Evolutionary conservation across 2,888 invertebrate species (phyloP), one percentile per base, ranked within the genome.

Genomic region (Drosophila crucigera): DNA sequence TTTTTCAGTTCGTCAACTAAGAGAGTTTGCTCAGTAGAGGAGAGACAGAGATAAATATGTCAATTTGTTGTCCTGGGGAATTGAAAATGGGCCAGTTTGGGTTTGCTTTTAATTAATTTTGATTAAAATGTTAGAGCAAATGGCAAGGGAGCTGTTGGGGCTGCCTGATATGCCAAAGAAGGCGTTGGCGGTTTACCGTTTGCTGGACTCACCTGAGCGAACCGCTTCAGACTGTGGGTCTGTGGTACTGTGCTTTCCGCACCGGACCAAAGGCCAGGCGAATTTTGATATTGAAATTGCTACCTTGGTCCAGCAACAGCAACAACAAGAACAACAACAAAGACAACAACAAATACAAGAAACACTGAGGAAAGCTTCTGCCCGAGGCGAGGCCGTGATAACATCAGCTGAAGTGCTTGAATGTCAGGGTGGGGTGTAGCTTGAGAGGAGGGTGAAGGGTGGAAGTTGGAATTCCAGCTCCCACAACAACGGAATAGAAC

Each of bases 131-230:
- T 85, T 84, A 54, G 43, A 68, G 4, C 11, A 69, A 80, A 35
- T 11, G 55, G 65, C 68, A 60, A 75, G 71, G 70, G 72, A 77
- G 68, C 71, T 65, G 53, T 52, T 31, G 56, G 55, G 47, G n/a
- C 55, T 78, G 79, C 72, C 78, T 75, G 85, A 89, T 82, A 89
- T 80, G 76, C 88, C 77, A 58, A 78, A 84, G 80, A 85, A 89
- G 90, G 85, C 90, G 85, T 90, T 82, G 85, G 85, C 85, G 90
- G 77, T 87, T 87, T 85, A 90, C 85, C 90, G 88, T 90, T 90
- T 54, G 68, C 64, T 74, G 73, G 76, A 75, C 87, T 80, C 77
- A 78, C 90, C 80, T 80, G 86, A 84, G 83, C 70, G 68, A 58
- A 33, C 65, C 35, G 70, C 49, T 67, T 73, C 59, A 54, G 33